These are phyloP conservation scores for Epizoanthus illoricatus DNA, from an alignment of 92 coral and sea anemone species.

Conservation along the genomic window DNA sequence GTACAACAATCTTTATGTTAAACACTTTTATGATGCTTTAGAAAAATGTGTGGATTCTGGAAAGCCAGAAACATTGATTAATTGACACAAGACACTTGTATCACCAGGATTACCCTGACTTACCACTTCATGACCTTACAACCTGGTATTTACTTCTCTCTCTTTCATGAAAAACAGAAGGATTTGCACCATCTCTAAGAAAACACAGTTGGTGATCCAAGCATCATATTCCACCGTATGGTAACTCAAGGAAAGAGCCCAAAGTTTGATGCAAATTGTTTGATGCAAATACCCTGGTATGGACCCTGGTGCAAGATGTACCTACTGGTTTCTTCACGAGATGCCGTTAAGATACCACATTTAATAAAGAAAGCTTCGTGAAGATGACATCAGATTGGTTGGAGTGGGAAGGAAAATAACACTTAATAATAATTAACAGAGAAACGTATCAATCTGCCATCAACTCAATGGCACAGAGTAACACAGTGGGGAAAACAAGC, in stretches of 20 bases:
- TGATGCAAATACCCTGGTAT: conserved; percentile 52
- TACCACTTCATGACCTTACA: conserved; percentile 42
- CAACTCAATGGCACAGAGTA: conserved; percentile 34
- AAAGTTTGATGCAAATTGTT: conserved; percentile 39
- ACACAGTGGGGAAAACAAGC: conserved; percentile 30
- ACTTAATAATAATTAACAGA: background rate
- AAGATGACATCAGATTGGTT: conserved; percentile 48
- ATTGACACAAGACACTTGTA: conserved; percentile 6
- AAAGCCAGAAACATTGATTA: conserved; percentile 12
- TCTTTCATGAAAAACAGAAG: conserved; percentile 38
- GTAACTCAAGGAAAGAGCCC: conserved; percentile 30
- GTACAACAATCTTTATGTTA: conserved; percentile 42
- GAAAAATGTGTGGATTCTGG: conserved; percentile 43
- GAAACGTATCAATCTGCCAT: conserved; percentile 27
- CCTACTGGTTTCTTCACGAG: conserved; percentile 45
- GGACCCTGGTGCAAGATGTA: conserved; percentile 43
- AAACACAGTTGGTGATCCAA: conserved; percentile 52
- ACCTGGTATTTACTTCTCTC: conserved; percentile 15
- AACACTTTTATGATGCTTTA: conserved; percentile 38
- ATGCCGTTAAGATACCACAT: conserved; percentile 32
- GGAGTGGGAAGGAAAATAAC: conserved; percentile 29
- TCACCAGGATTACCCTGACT: conserved; percentile 42
- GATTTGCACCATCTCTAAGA: conserved; percentile 39
- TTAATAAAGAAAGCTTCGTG: conserved; percentile 35
- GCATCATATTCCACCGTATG: conserved; percentile 50